Evolutionary conservation across 2,888 invertebrate genomes (phyloP).

Genomic region (Ommatoiulus sabulosus): DNA sequence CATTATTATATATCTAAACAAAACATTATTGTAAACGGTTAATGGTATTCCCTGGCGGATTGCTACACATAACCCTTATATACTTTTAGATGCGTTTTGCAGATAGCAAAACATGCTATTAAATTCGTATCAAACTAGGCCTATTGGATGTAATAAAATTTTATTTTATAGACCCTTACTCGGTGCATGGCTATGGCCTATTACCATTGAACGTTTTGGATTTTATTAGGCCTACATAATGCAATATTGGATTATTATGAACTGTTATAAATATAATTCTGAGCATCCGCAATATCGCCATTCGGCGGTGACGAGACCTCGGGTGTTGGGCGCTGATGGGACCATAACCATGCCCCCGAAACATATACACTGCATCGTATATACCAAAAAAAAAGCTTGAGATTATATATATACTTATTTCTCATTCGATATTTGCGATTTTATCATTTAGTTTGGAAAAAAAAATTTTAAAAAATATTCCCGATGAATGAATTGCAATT

Average conservation of each 20-base stretch:
- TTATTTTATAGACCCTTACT: conserved; percentile 26
- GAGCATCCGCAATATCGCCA: conserved; percentile 22
- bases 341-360: neutral
- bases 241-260: conserved; percentile 48
- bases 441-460: too few relatives aligned
- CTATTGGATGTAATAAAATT: conserved; percentile 35
- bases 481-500: too few relatives aligned
- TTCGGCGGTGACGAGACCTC: neutral
- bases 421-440: too few relatives aligned
- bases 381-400: neutral
- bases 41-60: conserved; percentile 32
- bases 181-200: conserved; percentile 41
- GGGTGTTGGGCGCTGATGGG: neutral
- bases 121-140: conserved; percentile 41
- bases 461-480: too few relatives aligned
- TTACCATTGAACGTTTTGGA: conserved; percentile 47
- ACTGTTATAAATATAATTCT: conserved; percentile 44
- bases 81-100: conserved; percentile 41
- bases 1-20: conserved; percentile 44
- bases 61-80: conserved; percentile 22
- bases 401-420: too few relatives aligned
- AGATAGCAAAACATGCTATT: conserved; percentile 45
- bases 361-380: neutral
- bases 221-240: conserved; percentile 45
- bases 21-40: conserved; percentile 45